Evolutionary conservation across 2,797 vertebrate genomes (phyloP).

Genomic region (Coccyzus lansbergi): DNA sequence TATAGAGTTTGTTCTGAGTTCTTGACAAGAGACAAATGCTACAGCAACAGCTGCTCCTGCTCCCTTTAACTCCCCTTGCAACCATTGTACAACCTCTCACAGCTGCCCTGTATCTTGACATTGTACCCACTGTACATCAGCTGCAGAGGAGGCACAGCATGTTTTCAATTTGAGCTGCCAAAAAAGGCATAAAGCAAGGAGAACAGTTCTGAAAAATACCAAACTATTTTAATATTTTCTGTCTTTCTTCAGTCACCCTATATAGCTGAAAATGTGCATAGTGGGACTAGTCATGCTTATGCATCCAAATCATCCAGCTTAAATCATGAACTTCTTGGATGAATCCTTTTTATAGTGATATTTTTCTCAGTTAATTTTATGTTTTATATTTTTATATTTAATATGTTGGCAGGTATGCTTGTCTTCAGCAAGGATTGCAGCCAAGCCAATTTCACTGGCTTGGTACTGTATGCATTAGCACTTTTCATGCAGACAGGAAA

Average conservation of each 20-base stretch:
- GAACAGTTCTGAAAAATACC: neutral
- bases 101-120: neutral
- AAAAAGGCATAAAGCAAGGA: neutral
- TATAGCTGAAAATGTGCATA: neutral
- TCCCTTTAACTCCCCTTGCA: neutral
- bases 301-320: neutral
- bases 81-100: neutral
- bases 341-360: neutral
- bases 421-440: neutral
- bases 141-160: neutral
- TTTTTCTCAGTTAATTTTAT: neutral
- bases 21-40: neutral
- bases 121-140: neutral
- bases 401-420: neutral
- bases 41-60: neutral
- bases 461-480: neutral
- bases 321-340: neutral
- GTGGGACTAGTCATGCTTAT: neutral
- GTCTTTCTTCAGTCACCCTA: neutral
- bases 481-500: neutral
- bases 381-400: neutral
- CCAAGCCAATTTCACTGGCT: neutral
- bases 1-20: neutral
- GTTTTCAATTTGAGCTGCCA: constrained; percentile 54
- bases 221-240: neutral